Percentiles rank a stretch among this genome's conserved stretches.
phyloP scores from a whole-genome alignment of 2,113 vertebrate species.

The Platichthys flesus region DNA sequence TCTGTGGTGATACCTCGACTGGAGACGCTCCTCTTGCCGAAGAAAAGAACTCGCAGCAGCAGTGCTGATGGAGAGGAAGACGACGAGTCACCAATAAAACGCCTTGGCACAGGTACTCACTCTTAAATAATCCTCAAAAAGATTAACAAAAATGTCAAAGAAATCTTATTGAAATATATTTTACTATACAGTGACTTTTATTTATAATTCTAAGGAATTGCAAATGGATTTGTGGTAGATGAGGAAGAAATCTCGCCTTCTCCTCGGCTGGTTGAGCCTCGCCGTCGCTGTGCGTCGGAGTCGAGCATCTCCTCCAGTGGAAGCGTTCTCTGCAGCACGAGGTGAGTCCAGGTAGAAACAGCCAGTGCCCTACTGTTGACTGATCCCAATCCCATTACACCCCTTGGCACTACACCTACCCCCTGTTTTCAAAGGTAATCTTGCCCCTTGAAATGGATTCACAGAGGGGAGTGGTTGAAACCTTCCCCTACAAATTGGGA shows the following conservation, averaged over 20 bases:
- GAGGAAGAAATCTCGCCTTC: conserved; percentile 75
- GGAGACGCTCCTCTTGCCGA: conserved; percentile 96
- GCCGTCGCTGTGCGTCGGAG: conserved; percentile 95
- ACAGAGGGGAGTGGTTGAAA: no score
- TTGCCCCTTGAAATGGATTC: no score
- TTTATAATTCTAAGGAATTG: conserved; percentile 81
- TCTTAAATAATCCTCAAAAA: not conserved
- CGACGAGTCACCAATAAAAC: conserved; percentile 91
- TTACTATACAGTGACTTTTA: not conserved
- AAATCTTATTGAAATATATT: no score
- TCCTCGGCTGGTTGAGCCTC: conserved; percentile 87
- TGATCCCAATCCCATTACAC: no score
- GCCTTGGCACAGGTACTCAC: conserved; percentile 88
- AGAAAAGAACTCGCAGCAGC: conserved; percentile 92
- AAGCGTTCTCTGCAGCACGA: conserved; percentile 87
- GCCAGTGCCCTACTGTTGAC: no score
- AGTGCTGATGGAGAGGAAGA: conserved; percentile 90
- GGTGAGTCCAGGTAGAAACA: conserved; percentile 74
- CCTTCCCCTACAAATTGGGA: no score
- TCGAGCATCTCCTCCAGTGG: conserved; percentile 95
- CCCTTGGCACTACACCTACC: no score
- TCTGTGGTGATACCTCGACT: conserved; percentile 98
- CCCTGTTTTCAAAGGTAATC: no score
- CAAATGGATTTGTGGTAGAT: conserved; percentile 90
- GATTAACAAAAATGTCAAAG: no score